phyloP scores from a whole-genome alignment of 2,888 invertebrate species.

The Orthosia gothica region DNA sequence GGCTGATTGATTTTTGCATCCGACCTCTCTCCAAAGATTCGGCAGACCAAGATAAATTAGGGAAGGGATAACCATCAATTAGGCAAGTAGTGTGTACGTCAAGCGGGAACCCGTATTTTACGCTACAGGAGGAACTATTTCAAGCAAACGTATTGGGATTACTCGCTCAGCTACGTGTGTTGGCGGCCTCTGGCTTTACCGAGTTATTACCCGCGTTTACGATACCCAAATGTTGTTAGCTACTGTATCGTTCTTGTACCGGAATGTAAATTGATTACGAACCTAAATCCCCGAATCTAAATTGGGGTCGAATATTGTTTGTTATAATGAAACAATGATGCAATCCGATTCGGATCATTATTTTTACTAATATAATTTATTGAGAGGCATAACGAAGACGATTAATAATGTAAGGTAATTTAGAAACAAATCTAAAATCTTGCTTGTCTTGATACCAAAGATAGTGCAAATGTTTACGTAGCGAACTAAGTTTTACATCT shows the following conservation, averaged over 20 bases:
- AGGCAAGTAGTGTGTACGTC: slow-evolving; percentile 50
- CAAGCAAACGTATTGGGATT: slow-evolving; percentile 59
- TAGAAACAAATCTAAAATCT: slow-evolving; percentile 12
- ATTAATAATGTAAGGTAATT: slow-evolving; percentile 5
- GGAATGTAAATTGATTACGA: slow-evolving; percentile 42
- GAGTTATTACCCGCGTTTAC: slow-evolving; percentile 54
- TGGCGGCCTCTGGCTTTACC: slow-evolving; percentile 45
- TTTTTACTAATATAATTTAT: background rate
- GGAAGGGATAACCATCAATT: slow-evolving; percentile 63
- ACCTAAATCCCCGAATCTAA: slow-evolving; percentile 24
- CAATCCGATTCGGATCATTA: background rate
- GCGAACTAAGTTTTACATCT: slow-evolving; percentile 38
- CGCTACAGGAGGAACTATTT: slow-evolving; percentile 51
- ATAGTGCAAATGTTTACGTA: slow-evolving; percentile 46
- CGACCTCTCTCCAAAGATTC: slow-evolving; percentile 39
- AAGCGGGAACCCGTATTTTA: slow-evolving; percentile 51
- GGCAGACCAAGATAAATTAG: slow-evolving; percentile 61
- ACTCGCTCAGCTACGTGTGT: slow-evolving; percentile 52
- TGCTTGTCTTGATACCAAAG: slow-evolving; percentile 22
- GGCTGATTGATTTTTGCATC: slow-evolving; percentile 47
- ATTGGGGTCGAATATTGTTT: slow-evolving; percentile 19
- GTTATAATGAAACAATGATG: slow-evolving; percentile 5
- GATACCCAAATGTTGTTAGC: slow-evolving; percentile 57
- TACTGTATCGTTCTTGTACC: slow-evolving; percentile 29
- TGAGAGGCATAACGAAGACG: background rate